Evolutionary conservation across 2,113 vertebrate genomes (phyloP), one percentile per base, ranked within the genome.

Genomic region (Oryzias woworae): DNA sequence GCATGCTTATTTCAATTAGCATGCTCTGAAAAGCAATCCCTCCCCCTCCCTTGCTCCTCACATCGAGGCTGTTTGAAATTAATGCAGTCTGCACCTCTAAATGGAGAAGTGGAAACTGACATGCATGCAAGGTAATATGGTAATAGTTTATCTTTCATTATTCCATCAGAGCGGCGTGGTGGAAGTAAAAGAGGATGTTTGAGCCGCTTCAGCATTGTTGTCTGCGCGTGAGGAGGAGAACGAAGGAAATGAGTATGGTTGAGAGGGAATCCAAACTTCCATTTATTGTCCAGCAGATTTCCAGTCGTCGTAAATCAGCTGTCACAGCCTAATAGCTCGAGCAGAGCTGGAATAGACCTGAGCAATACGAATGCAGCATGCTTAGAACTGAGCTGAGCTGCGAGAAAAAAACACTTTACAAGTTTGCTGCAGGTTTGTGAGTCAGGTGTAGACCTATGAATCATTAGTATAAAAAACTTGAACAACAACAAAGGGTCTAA

Each of bases 391-490:
- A 23, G 71, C 42, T 73, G 18, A 71, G 47, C 20, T n/a, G 26
- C 18, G 12, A 46, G 36, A 58, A 45, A 56, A 50, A 68, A 47
- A 53, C 22, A 45, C 66, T 58, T 54, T 41, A 52, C 4, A 26
- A 51, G 50, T 58, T 58, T 41, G 60, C 20, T 22, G 20, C 14
- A 57, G 45, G 15, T 43, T 63, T 51, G 36, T 18, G 68, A 80
- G 57, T 20, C 50, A 62, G 71, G 55, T 64, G 54, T 70, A 31
- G 51, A 57, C 57, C 28, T 15, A 20, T 62, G 47, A 57, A 59
- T 71, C 52, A 83, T 73, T 71, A 46, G 45, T 53, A 47, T 62
- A 80, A 78, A 86, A 79, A 80, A 69, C 80, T 69, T 60, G 63
- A 53, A 53, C 69, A 70, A 68, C 43, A 36, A 36, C 36, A 36